Conservation (phyloP, 2,797 vertebrate species). For the Prunella strophiata region DNA sequence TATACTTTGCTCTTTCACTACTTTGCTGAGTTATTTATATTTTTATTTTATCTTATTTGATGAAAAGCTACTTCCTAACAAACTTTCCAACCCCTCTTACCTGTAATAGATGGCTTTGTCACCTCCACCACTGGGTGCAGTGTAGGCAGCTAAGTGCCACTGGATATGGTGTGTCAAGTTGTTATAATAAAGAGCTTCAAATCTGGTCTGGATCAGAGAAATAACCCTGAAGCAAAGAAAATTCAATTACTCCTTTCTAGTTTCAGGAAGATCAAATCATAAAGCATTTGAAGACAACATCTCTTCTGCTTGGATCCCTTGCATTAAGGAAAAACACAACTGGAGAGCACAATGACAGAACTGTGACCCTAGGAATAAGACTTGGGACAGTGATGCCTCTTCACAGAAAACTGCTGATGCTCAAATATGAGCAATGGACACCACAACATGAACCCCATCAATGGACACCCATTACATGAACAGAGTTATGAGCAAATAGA, state of each 20-base stretch:
- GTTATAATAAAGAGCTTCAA: not conserved
- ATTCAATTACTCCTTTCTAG: not conserved
- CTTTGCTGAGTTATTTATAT: not conserved
- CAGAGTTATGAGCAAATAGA: fast-evolving
- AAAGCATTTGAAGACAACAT: not conserved
- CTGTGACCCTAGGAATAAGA: not conserved
- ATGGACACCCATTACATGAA: not conserved
- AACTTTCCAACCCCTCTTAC: not conserved
- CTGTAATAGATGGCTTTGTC: not conserved
- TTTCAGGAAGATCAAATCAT: not conserved
- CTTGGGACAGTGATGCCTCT: not conserved
- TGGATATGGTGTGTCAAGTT: not conserved
- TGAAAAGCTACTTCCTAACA: not conserved
- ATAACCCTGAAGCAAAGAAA: not conserved
- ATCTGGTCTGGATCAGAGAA: not conserved
- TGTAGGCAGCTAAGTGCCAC: not conserved
- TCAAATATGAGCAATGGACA: not conserved
- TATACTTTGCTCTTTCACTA: not conserved
- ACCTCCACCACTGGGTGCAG: not conserved
- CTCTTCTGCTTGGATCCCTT: not conserved
- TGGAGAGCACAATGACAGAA: not conserved
- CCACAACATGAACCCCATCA: not conserved
- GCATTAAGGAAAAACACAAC: not conserved
- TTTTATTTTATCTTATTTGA: not conserved
- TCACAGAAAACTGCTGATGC: not conserved